Evolutionary conservation across 2,888 invertebrate genomes (phyloP), one percentile per base, ranked within the genome.

Genomic region (Drosophila aldrichi): DNA sequence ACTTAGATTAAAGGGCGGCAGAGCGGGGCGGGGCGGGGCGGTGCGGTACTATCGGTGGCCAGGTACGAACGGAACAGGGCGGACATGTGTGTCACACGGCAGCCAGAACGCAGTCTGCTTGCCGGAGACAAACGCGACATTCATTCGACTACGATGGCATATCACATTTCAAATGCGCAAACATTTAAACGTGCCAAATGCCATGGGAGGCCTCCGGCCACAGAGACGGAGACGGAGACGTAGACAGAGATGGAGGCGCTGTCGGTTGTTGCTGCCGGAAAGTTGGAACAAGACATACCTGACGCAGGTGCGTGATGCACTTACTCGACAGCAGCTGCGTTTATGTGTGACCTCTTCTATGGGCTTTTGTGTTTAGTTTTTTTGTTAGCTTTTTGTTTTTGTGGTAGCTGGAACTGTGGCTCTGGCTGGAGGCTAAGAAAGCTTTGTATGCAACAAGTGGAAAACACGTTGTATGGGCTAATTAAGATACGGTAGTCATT

Each of bases 131-230:
- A 56, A 20, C 36, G 48, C 67, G 67, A 59, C 70, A 60, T 61
- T 60, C 70, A 70, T 56, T 54, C 60, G 54, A 49, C 36, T 8
- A 29, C 70, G 51, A n/a, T 49, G 41, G 22, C 67, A 65, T 80
- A 79, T 79, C 82, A 70, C 58, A 77, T 79, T 77, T 76, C 79
- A 69, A 82, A 79, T 72, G 65, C 51, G 71, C 77, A 72, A 82
- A 79, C 77, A 72, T 71, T 69, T 58, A 64, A 76, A 69, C 81
- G 73, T 68, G 74, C 60, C 63, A 63, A 79, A 79, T 59, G 61
- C 52, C 58, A 66, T 46, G 25, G 36, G n/a, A 20, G 60, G 10
- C 55, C 48, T 49, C 48, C 12, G 48, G 51, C 12, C 18, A n/a
- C 34, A n/a, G 3, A n/a, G 41, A 20, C n/a, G 41, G 10, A 18